phyloP scores from a whole-genome alignment of 35 echinoderm and acorn worm genomes.

The Apostichopus japonicus region DNA sequence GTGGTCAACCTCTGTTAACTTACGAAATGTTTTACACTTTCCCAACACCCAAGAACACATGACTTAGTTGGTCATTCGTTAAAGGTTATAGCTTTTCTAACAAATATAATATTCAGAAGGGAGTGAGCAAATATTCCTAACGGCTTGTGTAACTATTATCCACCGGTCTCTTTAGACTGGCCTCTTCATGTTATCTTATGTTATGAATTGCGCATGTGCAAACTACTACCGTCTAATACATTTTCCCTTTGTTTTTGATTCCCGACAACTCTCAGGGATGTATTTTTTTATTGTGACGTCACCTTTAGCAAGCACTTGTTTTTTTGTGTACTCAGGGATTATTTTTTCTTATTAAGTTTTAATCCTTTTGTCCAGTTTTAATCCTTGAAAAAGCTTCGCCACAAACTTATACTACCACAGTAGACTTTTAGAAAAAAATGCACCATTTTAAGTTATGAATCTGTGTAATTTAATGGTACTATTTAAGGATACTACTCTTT shows the following conservation, averaged over 20 bases:
- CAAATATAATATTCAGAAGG: no score
- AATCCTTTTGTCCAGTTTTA: conserved; percentile 22
- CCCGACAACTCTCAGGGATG: conserved; percentile 25
- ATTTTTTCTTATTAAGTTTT: background rate
- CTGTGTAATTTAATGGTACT: background rate
- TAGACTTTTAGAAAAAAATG: background rate
- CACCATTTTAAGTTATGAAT: conserved; percentile 24
- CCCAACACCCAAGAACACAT: no score
- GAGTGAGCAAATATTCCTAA: no score
- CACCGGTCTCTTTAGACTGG: background rate
- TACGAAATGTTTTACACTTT: no score
- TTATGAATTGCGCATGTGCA: background rate
- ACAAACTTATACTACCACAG: background rate
- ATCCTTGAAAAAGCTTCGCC: conserved; percentile 26
- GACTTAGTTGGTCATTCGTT: no score
- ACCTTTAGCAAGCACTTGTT: conserved; percentile 43
- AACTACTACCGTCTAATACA: background rate
- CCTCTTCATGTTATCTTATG: background rate
- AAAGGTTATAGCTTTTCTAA: no score
- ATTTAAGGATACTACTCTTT: background rate
- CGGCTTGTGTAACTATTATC: no score
- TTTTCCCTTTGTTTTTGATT: conserved; percentile 5
- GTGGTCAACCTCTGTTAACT: no score
- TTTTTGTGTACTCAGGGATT: conserved; percentile 41
- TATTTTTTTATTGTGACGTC: conserved; percentile 16